These are phyloP conservation scores for Todiramphus saurophagus DNA, from an alignment of 2,113 vertebrate genomes.

Conservation along the genomic window DNA sequence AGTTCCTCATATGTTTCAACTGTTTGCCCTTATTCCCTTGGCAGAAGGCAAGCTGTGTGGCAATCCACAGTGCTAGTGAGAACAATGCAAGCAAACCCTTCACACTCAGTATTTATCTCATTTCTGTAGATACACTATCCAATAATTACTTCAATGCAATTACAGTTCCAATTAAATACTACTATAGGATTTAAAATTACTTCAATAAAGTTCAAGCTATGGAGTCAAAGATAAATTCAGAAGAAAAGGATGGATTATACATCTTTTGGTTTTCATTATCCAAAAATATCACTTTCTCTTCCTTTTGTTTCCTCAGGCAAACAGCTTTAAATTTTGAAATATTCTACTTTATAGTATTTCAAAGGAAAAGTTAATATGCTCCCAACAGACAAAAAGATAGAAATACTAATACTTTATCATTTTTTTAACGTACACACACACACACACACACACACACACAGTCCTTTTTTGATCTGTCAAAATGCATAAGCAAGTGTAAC, in stretches of 20 bases:
- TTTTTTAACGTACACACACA: background rate
- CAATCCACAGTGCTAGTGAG: background rate
- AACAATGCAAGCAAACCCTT: background rate
- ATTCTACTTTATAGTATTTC: background rate
- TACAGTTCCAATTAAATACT: slow-evolving; percentile 16
- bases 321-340: background rate
- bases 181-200: background rate
- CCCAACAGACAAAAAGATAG: background rate
- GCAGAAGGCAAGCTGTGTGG: background rate
- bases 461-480: background rate
- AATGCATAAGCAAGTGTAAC: background rate
- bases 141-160: background rate
- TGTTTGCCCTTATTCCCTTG: background rate
- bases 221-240: background rate
- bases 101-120: background rate
- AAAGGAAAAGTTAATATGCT: slow-evolving; percentile 22
- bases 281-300: background rate
- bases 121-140: background rate
- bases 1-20: background rate
- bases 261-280: background rate
- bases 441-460: background rate
- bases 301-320: slow-evolving; percentile 1
- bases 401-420: background rate
- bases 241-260: background rate
- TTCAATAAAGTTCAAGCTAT: background rate